Evolutionary conservation across 2,888 invertebrate species (phyloP).

Genomic region (Nipponacmea schrenckii): DNA sequence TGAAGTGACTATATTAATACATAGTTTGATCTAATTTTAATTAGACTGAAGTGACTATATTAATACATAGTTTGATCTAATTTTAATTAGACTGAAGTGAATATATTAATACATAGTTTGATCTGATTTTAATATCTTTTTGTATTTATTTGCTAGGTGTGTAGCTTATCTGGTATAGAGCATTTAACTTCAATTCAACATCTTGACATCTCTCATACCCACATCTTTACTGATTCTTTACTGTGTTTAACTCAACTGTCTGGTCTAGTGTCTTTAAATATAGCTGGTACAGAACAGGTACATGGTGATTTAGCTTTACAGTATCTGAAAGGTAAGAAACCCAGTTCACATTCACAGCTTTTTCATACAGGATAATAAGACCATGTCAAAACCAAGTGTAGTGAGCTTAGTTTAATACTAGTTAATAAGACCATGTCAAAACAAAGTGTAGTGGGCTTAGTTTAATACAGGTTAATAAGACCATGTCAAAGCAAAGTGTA

Average conservation of each 20-base stretch:
- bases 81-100: no score
- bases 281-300: constrained; percentile 56
- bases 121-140: neutral
- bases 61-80: no score
- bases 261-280: constrained; percentile 49
- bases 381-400: neutral
- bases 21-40: no score
- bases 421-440: no score
- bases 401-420: no score
- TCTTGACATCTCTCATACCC: constrained; percentile 57
- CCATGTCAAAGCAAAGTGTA: no score
- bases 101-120: no score
- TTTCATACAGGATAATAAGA: neutral
- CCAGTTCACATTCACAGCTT: neutral
- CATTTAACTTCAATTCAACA: constrained; percentile 45
- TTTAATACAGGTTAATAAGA: no score
- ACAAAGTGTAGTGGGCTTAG: no score
- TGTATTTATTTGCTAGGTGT: constrained; percentile 43
- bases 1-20: no score
- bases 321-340: constrained; percentile 48
- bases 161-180: constrained; percentile 56
- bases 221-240: constrained; percentile 56
- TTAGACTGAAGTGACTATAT: no score
- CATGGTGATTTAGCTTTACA: constrained; percentile 57
- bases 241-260: constrained; percentile 45